Evolutionary conservation across 2,888 invertebrate genomes (phyloP), one percentile per base, ranked within the genome.

Genomic region (Tuberolachnus salignus): DNA sequence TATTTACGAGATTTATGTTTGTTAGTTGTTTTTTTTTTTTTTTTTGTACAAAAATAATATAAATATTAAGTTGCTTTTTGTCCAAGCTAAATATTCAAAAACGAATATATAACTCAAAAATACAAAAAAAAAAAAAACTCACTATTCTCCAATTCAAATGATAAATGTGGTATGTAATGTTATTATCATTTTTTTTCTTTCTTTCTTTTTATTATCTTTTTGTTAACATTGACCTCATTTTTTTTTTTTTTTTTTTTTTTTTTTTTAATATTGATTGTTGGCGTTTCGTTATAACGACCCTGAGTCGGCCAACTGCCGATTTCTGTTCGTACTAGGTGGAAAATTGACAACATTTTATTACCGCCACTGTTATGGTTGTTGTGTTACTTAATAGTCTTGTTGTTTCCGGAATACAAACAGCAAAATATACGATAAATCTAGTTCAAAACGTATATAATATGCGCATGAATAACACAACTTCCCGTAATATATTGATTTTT

Each of bases 181-280:
- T 16, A 64, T 44, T 46, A 16, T 44, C 14, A 14, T 44, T 46
- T 21, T 64, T 23, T 16, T 46, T 66, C n/a, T 46, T 49, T 23
- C 23, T 57, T 57, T n/a, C n/a, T 14, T 51, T n/a, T n/a, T n/a
- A n/a, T n/a, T n/a, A n/a, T n/a, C n/a, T n/a, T n/a, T n/a, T 51
- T 6, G 10, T 55, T n/a, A n/a, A 49, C 16, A n/a, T 66, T 49
- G 66, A 49, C 66, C 66, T 64, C 23, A 16, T 23, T n/a, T 44
- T 46, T 21, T 64, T 23, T 16, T 46, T 66, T n/a, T 46, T 49
- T 23, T 49, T 57, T 57, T n/a, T 8, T 14, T 51, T n/a, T n/a
- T n/a, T 23, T 26, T 49, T 26, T 23, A 49, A 49, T 49, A 66
- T 66, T 21, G 49, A 66, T 66, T 49, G 16, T 49, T 49, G 11